Evolutionary conservation across 1,140 invertebrate genomes (phyloP), one percentile per base, ranked within the genome.

Genomic region (Heliconius nattereri): DNA sequence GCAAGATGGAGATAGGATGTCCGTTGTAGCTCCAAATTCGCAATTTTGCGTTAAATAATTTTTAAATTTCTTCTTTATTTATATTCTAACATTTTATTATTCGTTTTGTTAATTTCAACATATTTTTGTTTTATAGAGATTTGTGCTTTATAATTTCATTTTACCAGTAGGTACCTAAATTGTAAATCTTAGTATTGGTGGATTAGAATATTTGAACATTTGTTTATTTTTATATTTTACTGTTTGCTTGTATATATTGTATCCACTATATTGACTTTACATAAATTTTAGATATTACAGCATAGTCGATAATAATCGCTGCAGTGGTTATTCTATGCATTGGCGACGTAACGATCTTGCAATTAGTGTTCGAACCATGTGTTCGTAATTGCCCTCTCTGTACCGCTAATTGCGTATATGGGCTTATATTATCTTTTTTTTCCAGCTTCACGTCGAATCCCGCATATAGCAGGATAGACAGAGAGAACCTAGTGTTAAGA

Each of bases 1-100:
- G 91, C 92, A 89, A 84, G 88, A 87, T 86, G 85, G 86, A 89
- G 86, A 86, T 82, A 84, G 85, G 26, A 71, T 75, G 26, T 1
- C 60, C 60, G 16, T 66, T 66, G 60, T 66, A 66, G 60, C 60
- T 26, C 23, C 60, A 16, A 66, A 23, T 7, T 66, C 60, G 1
- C 60, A 66, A 66, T 66, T 66, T 66, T 29, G 5, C 13, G 13
- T 26, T 66, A 6, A 66, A 13, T 66, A 66, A 16, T 26, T 66
- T 66, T 66, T 26, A 26, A 66, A 66, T 26, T 1, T 29, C n/a
- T 57, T 29, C 11, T 16, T 26, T 66, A 66, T 26, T 29, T 26
- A 26, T 5, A 26, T 0, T 26, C 11, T 66, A 66, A 16, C 29
- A 26, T 9, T 66, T 26, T 66, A 45, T 13, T n/a, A 23, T 8